Conservation (phyloP, 2,888 invertebrate genomes). For the Xanthorhoe designata region DNA sequence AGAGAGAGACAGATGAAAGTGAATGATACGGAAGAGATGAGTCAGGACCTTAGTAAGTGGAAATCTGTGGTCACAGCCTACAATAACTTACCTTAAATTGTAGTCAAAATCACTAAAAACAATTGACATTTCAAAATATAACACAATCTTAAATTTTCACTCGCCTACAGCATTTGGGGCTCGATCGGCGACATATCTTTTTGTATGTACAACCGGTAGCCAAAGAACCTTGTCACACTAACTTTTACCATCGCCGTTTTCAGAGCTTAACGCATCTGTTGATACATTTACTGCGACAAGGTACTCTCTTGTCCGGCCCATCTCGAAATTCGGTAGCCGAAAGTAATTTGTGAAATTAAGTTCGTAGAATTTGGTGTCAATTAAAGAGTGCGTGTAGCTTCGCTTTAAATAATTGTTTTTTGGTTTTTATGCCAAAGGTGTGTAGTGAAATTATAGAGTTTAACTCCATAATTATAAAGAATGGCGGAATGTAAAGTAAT, state of each 20-base stretch:
- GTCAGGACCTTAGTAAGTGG: no score
- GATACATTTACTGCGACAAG: constrained; percentile 54
- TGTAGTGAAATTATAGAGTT: constrained; percentile 36
- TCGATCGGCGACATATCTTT: constrained; percentile 58
- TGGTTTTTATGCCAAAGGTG: constrained; percentile 37
- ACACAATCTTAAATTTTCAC: constrained; percentile 54
- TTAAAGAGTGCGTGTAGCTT: constrained; percentile 62
- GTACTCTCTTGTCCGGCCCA: constrained; percentile 64
- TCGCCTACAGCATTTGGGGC: constrained; percentile 62
- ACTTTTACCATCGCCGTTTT: neutral
- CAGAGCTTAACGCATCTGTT: neutral
- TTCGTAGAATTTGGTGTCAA: constrained; percentile 83
- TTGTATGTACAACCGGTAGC: constrained; percentile 62
- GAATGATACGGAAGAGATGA: no score
- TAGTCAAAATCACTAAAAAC: neutral
- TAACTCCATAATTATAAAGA: constrained; percentile 19
- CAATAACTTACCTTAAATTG: neutral
- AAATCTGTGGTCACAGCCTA: no score
- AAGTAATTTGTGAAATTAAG: constrained; percentile 86
- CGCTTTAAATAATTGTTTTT: constrained; percentile 48
- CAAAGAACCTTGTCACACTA: constrained; percentile 63
- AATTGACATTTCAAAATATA: constrained; percentile 47
- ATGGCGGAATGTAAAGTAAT: constrained; percentile 9
- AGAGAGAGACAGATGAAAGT: no score
- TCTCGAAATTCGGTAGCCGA: constrained; percentile 81